Evolutionary conservation across 2,113 vertebrate genomes (phyloP).

Genomic region (Campylomormyrus tamandua): DNA sequence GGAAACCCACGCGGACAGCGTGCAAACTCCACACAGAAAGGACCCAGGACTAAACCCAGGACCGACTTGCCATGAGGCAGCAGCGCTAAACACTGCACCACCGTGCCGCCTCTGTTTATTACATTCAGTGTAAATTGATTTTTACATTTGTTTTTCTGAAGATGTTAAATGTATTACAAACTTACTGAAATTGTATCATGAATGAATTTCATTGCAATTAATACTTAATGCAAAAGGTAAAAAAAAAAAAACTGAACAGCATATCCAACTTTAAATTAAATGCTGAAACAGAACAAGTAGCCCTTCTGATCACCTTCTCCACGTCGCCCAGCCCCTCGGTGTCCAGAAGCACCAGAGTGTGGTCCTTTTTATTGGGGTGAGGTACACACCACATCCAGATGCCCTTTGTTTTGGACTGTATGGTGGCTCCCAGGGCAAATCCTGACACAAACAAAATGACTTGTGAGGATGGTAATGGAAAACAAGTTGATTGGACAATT

Average conservation of each 20-base stretch:
- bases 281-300: not conserved
- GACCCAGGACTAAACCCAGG: no score
- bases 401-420: conserved; percentile 10
- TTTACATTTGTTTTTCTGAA: not conserved
- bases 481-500: no score
- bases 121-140: not conserved
- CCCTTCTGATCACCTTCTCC: conserved; percentile 15
- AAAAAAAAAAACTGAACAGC: not conserved
- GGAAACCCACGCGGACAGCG: no score
- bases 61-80: no score
- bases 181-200: not conserved
- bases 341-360: conserved; percentile 24
- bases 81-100: no score
- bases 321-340: conserved; percentile 23
- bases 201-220: not conserved
- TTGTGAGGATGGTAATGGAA: no score
- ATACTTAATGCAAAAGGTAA: not conserved
- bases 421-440: conserved; percentile 19
- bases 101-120: not conserved
- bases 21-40: no score
- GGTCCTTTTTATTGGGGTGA: conserved; percentile 10
- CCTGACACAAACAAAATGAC: no score
- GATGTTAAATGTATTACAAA: not conserved
- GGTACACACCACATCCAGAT: conserved; percentile 20
- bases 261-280: not conserved